These are phyloP conservation scores for Bovichtus variegatus DNA, from an alignment of 2,797 vertebrate species.

Conservation along the genomic window DNA sequence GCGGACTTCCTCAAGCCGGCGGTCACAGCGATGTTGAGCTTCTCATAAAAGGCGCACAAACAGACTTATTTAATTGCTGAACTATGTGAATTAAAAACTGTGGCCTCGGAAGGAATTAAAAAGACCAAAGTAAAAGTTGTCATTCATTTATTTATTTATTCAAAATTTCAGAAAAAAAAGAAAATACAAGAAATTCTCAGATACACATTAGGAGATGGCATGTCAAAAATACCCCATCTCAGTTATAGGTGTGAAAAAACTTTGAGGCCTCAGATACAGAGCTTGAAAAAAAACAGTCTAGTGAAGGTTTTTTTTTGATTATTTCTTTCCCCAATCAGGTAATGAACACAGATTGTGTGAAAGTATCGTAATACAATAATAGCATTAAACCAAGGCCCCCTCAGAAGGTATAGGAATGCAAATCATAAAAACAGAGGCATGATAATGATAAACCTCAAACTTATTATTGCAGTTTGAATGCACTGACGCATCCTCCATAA, in stretches of 20 bases:
- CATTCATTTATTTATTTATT: constrained; percentile 86
- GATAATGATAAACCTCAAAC: constrained; percentile 83
- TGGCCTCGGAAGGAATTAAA: constrained; percentile 16
- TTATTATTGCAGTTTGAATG: constrained; percentile 86
- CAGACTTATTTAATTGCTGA: neutral
- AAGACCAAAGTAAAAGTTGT: constrained; percentile 49
- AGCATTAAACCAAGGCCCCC: constrained; percentile 83
- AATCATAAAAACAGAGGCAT: constrained; percentile 82
- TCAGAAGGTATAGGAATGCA: constrained; percentile 85
- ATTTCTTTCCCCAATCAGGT: constrained; percentile 67
- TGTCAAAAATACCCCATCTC: constrained; percentile 87
- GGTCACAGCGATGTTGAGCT: neutral
- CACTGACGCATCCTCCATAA: constrained; percentile 78
- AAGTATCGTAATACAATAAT: constrained; percentile 67
- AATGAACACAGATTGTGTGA: constrained; percentile 79
- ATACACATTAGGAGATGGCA: constrained; percentile 88
- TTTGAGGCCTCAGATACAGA: constrained; percentile 91
- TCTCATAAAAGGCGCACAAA: neutral
- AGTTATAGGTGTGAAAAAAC: constrained; percentile 87
- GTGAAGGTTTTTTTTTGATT: constrained; percentile 67
- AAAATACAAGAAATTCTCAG: constrained; percentile 86
- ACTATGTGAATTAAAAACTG: neutral
- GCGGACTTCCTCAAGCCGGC: neutral
- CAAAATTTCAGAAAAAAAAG: constrained; percentile 84
- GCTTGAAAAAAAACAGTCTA: constrained; percentile 80